These are phyloP conservation scores for Dicaeum eximium DNA, from an alignment of 2,113 vertebrate genomes.

Conservation along the genomic window DNA sequence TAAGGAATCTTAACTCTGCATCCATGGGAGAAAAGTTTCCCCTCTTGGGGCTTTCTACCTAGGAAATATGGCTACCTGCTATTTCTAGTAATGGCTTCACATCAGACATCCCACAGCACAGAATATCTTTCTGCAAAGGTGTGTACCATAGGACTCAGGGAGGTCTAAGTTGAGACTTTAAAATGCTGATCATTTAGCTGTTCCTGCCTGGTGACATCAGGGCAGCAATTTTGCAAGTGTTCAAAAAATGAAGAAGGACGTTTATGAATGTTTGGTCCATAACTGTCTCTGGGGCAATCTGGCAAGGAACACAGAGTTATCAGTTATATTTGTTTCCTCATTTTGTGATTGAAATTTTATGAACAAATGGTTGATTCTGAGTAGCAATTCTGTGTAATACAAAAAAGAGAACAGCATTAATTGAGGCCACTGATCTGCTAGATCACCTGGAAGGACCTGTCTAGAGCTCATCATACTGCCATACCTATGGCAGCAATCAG, in stretches of 20 bases:
- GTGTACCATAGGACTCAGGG: neutral
- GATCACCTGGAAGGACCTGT: neutral
- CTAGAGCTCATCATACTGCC: neutral
- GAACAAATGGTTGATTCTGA: neutral
- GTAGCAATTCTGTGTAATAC: neutral
- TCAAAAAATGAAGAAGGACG: neutral
- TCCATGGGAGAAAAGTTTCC: neutral
- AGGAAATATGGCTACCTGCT: neutral
- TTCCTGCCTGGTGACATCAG: neutral
- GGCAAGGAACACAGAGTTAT: neutral
- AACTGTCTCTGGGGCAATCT: rapidly evolving
- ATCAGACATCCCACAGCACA: rapidly evolving
- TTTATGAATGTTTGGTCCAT: neutral
- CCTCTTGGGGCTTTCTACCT: neutral
- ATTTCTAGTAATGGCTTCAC: neutral
- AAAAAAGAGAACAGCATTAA: neutral
- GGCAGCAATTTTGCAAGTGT: neutral
- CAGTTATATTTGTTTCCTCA: neutral
- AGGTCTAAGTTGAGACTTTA: neutral
- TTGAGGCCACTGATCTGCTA: neutral
- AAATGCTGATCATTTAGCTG: neutral
- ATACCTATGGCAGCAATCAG: neutral
- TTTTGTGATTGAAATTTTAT: neutral
- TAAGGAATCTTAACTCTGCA: neutral
- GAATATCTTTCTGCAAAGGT: neutral